Evolutionary conservation across 64 coral and sea anemone species (phyloP).

Genomic region (Actinia equina): DNA sequence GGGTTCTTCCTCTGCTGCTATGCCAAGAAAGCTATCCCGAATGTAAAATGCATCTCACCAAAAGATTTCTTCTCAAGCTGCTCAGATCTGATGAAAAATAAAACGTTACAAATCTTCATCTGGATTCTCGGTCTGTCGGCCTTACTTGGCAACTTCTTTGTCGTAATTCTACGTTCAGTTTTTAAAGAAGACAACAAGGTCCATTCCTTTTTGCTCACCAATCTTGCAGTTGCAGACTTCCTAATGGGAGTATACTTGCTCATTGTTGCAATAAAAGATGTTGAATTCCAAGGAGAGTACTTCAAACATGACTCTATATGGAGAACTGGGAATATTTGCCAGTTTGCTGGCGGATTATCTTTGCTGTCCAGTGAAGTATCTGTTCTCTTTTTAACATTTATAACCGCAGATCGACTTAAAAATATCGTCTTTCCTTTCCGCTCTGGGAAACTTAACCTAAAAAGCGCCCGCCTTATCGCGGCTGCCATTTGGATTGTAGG

Average conservation of each 20-base stretch:
- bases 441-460: background rate
- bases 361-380: slow-evolving; percentile 48
- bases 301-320: slow-evolving; percentile 40
- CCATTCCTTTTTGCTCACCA: slow-evolving; percentile 51
- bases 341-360: slow-evolving; percentile 30
- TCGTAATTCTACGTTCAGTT: slow-evolving; percentile 22
- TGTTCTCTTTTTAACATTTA: slow-evolving; percentile 32
- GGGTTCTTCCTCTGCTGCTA: slow-evolving; percentile 43
- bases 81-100: slow-evolving; percentile 53
- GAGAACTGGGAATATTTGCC: slow-evolving; percentile 20
- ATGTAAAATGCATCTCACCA: slow-evolving; percentile 22
- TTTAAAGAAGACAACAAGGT: slow-evolving; percentile 50
- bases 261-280: slow-evolving; percentile 34
- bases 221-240: slow-evolving; percentile 42
- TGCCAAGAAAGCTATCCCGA: slow-evolving; percentile 16
- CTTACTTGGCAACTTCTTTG: slow-evolving; percentile 36
- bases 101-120: slow-evolving; percentile 4
- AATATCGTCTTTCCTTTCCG: slow-evolving; percentile 49
- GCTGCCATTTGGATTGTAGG: background rate
- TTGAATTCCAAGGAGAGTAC: slow-evolving; percentile 40
- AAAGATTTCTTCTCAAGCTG: slow-evolving; percentile 47
- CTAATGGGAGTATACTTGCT: slow-evolving; percentile 53
- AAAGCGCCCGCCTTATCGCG: background rate
- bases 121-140: slow-evolving; percentile 48
- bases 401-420: slow-evolving; percentile 49